Evolutionary conservation across 2,888 invertebrate species (phyloP).

Genomic region (Xestia c-nigrum): DNA sequence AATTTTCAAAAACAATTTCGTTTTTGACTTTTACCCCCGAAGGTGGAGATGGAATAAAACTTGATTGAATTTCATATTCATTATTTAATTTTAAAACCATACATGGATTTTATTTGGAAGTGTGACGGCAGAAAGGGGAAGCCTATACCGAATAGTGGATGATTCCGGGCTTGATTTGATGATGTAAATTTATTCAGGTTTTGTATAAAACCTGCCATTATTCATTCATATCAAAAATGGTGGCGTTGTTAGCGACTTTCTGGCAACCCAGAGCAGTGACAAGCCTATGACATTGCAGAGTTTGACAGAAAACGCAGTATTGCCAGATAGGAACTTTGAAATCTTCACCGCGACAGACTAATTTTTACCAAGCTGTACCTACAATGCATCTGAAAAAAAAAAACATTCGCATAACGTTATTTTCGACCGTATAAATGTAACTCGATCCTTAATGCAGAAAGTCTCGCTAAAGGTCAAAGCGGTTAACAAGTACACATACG

Average conservation of each 20-base stretch:
- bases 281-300: no score
- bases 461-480: conserved; percentile 62
- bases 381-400: background rate
- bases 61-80: background rate
- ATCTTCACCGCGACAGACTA: no score
- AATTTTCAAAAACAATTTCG: background rate
- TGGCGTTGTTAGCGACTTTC: no score
- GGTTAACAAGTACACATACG: conserved; percentile 56
- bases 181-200: background rate
- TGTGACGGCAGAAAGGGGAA: no score
- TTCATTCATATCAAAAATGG: no score
- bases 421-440: conserved; percentile 23
- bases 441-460: conserved; percentile 47
- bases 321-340: no score
- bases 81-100: background rate
- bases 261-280: no score
- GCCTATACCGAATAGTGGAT: no score
- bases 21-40: background rate
- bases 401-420: background rate
- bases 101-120: background rate
- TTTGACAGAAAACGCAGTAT: no score
- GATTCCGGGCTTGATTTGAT: no score
- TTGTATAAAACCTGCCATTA: background rate
- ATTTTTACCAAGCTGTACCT: no score
- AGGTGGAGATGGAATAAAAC: no score